Conservation (phyloP, 2,113 vertebrate genomes). For the Myotis yumanensis region DNA sequence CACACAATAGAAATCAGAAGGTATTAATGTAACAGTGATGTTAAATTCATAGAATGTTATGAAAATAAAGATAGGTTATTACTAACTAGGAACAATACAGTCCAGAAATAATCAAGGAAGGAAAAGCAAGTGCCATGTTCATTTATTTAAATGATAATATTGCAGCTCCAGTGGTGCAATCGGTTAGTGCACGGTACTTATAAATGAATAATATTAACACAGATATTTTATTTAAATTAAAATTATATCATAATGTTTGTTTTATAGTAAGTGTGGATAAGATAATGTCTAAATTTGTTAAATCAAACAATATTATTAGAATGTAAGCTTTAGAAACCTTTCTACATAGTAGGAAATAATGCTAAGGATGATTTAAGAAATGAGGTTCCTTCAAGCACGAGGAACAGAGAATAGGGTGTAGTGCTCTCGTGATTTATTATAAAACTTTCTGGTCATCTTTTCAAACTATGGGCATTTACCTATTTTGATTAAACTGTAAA, state of each 20-base stretch:
- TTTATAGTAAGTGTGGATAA: background rate
- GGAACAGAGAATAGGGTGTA: background rate
- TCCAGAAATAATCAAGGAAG: background rate
- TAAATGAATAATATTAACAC: background rate
- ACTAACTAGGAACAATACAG: background rate
- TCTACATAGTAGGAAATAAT: background rate
- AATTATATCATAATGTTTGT: background rate
- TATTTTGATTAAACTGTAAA: background rate
- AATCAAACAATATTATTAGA: background rate
- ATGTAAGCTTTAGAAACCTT: background rate
- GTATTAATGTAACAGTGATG: background rate
- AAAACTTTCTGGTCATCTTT: background rate
- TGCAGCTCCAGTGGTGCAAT: too few relatives aligned
- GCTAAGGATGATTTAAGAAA: background rate
- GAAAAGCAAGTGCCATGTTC: background rate
- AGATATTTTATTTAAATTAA: conserved; percentile 11
- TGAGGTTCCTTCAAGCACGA: background rate
- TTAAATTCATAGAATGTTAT: background rate
- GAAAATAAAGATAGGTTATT: background rate
- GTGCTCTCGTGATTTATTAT: background rate
- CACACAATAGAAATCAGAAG: background rate
- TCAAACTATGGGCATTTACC: background rate
- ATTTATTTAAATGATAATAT: background rate
- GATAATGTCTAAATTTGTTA: background rate
- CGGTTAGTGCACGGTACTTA: too few relatives aligned